Evolutionary conservation across 2,113 vertebrate genomes (phyloP).

Genomic region (Pachyramphus minor): DNA sequence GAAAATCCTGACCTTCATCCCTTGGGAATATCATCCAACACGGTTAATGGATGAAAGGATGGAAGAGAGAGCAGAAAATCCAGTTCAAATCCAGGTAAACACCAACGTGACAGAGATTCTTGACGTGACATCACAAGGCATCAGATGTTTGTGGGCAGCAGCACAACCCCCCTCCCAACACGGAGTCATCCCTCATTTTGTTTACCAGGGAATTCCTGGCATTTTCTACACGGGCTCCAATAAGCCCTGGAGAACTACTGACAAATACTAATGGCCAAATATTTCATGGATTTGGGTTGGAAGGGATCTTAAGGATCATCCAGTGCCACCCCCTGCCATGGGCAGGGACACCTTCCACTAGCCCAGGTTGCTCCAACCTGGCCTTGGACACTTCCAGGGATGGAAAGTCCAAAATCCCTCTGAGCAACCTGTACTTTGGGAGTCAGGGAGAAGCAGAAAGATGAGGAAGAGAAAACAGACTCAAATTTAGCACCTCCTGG

Average conservation of each 20-base stretch:
- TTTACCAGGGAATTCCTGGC: background rate
- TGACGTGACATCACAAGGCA: background rate
- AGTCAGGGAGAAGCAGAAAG: background rate
- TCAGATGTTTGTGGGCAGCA: background rate
- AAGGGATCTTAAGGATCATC: rapidly evolving
- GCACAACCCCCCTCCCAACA: background rate
- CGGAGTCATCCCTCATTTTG: background rate
- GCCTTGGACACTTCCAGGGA: background rate
- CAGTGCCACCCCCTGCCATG: background rate
- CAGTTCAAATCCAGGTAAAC: background rate
- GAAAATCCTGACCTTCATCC: background rate
- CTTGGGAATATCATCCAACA: background rate
- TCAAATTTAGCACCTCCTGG: background rate
- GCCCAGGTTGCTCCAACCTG: background rate
- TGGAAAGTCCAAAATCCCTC: background rate
- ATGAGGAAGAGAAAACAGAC: background rate
- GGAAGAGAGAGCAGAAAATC: background rate
- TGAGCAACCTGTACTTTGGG: background rate
- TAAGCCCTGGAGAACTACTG: background rate
- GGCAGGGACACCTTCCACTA: background rate
- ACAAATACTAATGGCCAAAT: too few species aligned
- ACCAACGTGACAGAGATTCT: background rate
- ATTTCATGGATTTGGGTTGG: rapidly evolving
- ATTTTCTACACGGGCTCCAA: background rate
- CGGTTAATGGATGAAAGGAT: background rate